Base-by-base conservation (phyloP, 2,113 vertebrate genomes). In the Vanacampus margaritifer region DNA sequence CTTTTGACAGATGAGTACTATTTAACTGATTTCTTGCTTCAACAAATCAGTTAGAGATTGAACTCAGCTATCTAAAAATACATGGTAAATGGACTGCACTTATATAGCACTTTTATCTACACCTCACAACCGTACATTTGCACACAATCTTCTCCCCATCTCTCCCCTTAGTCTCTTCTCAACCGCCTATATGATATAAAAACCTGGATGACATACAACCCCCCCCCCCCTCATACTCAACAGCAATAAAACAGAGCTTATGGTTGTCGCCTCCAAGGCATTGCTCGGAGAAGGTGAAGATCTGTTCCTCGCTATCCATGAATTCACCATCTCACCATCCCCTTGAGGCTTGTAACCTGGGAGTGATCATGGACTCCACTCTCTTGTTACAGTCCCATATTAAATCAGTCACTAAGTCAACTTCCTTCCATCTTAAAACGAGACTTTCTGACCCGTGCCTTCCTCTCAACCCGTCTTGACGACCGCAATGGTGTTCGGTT, bases 161-260 rank as follows among this genome's bases (percentile, higher is more conserved):
- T 57, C 26, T 6, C 54, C 26, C 54, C 26, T 17, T 26, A 32
- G 26, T 57, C 14, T 17, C 14, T 57, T 6, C 26, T 57, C 26
- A 57, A 57, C 54, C 16, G 1, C 54, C 2, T 32, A 57, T 56
- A 28, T 57, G 54, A 57, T 32, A 57, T 57, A 57, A 32, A 57
- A 57, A 57, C 54, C 26, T 32, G 54, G 26, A 57, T 57, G 54
- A 57, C 54, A 57, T 57, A 57, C 54, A 35, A 17, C 14, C 26
- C 54, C 14, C 26, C 19, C 54, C 14, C 26, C 54, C 14, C 26
- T 32, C 54, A 16, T 32, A 28, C 54, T 32, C 54, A 8, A 32
- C 54, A 8, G 26, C 54, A 57, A 57, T 57, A 57, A 57, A 57
- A 35, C 54, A 32, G 26, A 57, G 54, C 54, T 57, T 57, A 57